Evolutionary conservation across 1,140 invertebrate species (phyloP), one percentile per base, ranked within the genome.

Genomic region (Drosophila mayri): DNA sequence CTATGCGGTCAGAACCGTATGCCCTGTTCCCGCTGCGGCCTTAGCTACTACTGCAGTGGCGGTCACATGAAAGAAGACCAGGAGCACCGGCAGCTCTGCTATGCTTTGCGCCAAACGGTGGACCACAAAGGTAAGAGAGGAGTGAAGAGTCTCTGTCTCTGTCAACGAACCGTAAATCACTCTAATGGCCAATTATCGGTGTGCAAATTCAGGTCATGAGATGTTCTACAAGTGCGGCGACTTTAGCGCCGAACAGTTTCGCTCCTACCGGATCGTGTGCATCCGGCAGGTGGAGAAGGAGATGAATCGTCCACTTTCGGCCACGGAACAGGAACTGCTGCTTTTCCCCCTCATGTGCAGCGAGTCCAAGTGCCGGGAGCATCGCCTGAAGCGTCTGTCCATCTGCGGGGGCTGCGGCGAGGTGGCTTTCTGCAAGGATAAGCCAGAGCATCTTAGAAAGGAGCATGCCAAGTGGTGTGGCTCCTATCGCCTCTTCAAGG

Each of bases 241-340:
- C n/a, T 86, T 94, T 28, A 93, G 81, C 8, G 93, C 93, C 14
- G 94, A 95, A 2, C 93, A 95, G 61, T 96, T 95, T 78, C 92
- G 95, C 2, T 91, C 94, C 2, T 93, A 95, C 18, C 92, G 95
- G 18, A 94, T 96, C 84, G 94, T 95, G 58, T 93, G 94, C 74
- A 94, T 96, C 40, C 93, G 94, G 0, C 93, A 94, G 3, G 93
- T 95, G 50, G 94, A 95, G 76, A 93, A 94, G 46, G 92, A 93
- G 3, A 83, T 96, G 5, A 94, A 94, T 41, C 93, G 95, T 38
- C 81, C 90, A 8, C 77, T 96, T 25, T 92, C 94, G 12, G 93
- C 95, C 0, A 96, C 94, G 93, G 96, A 96, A 78, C 94, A 94
- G 57, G 96, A 96, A 77, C 94, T 95, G 0, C 82, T 96, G 6